Percentiles rank a stretch among this genome's conserved stretches.
These are phyloP conservation scores for Tipula lateralis DNA, from an alignment of 2,888 invertebrate genomes.

Conservation along the genomic window DNA sequence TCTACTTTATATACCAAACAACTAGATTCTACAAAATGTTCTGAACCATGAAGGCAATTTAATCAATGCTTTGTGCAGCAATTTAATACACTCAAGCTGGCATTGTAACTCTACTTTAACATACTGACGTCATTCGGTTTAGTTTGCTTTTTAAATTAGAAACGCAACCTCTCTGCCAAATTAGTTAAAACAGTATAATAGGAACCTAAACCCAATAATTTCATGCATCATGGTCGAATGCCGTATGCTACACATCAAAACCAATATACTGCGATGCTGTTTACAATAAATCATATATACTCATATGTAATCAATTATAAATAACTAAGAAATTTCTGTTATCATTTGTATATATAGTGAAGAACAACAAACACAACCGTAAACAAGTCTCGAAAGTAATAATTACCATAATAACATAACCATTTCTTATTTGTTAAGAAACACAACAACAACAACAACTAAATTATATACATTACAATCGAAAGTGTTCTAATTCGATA, in stretches of 20 bases:
- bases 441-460: neutral
- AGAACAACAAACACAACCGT: neutral
- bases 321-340: neutral
- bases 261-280: neutral
- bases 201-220: neutral
- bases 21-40: neutral
- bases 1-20: neutral
- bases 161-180: neutral
- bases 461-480: neutral
- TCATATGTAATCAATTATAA: neutral
- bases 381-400: neutral
- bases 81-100: neutral
- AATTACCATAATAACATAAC: neutral
- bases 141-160: neutral
- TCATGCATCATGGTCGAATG: neutral
- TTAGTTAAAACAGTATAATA: neutral
- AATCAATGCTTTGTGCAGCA: slow-evolving; percentile 1
- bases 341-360: neutral
- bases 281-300: neutral
- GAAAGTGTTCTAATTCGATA: neutral
- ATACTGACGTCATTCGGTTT: neutral
- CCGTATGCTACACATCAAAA: neutral
- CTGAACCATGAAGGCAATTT: neutral
- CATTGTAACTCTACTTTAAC: neutral
- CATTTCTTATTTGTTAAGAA: neutral